A percentile compares a stretch with the other conserved stretches of the same genome.
phyloP scores from a whole-genome alignment of 1,140 invertebrate genomes.

The Copidosoma floridanum region DNA sequence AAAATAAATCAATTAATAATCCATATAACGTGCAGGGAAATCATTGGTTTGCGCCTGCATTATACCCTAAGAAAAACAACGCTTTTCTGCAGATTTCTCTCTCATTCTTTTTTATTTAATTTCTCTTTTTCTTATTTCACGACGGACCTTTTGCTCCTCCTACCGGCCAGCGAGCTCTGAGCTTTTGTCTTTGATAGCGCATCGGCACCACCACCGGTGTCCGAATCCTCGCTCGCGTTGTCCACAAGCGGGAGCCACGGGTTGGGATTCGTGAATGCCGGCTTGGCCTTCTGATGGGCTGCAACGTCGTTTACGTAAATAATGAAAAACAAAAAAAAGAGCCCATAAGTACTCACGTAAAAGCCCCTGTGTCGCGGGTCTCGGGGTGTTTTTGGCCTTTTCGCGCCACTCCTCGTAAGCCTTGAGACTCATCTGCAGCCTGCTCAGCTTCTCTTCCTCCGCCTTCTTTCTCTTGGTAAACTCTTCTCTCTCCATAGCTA shows the following conservation, averaged over 20 bases:
- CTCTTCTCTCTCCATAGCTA: constrained; percentile 34
- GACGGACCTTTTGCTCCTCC: background rate
- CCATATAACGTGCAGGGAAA: no score
- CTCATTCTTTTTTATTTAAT: background rate
- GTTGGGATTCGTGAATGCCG: constrained; percentile 47
- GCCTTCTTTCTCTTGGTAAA: constrained; percentile 34
- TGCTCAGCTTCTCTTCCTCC: constrained; percentile 31
- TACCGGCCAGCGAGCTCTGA: no score
- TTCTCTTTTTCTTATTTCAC: background rate
- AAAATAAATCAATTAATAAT: no score
- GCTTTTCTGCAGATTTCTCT: no score
- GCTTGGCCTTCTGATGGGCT: constrained; percentile 50
- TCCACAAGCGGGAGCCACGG: constrained; percentile 45
- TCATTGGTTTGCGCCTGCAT: no score
- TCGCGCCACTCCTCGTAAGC: constrained; percentile 49
- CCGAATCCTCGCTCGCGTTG: constrained; percentile 15
- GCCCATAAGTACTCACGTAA: constrained; percentile 52
- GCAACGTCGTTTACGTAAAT: constrained; percentile 11
- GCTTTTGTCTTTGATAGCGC: constrained; percentile 19
- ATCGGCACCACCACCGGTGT: background rate
- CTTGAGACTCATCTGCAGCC: constrained; percentile 37
- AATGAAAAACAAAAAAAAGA: no score
- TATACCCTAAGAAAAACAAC: no score
- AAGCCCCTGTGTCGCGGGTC: constrained; percentile 50
- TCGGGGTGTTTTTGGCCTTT: constrained; percentile 44